Evolutionary conservation across 2,113 vertebrate genomes (phyloP).

Genomic region (Hylia prasina): DNA sequence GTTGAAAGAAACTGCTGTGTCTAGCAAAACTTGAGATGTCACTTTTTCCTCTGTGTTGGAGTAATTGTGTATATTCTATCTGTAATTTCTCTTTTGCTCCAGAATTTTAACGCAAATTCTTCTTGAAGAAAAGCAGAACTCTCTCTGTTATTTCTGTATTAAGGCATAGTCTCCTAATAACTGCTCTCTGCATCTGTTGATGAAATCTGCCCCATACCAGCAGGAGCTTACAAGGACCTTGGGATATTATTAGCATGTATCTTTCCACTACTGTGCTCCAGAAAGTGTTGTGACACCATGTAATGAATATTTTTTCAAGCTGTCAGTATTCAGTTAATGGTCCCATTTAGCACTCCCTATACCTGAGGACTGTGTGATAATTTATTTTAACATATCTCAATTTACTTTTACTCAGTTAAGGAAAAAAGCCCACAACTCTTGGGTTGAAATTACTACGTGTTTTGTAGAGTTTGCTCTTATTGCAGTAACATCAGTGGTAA

Average conservation of each 20-base stretch:
- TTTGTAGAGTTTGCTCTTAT: neutral
- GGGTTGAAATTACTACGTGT: neutral
- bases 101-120: accelerated
- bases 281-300: neutral
- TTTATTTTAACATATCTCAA: neutral
- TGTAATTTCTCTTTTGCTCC: neutral
- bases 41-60: neutral
- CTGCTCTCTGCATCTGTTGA: neutral
- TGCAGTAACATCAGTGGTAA: neutral
- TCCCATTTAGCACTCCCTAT: neutral
- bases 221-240: neutral
- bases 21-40: neutral
- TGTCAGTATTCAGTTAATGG: neutral
- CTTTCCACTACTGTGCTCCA: neutral
- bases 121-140: neutral
- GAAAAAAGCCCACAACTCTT: neutral
- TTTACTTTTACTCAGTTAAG: neutral
- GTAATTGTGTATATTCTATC: neutral
- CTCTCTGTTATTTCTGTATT: neutral
- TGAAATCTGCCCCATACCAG: neutral
- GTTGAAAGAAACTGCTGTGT: neutral
- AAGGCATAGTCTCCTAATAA: neutral
- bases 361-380: neutral
- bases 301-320: neutral
- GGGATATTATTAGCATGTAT: neutral